Evolutionary conservation across 35 echinoderm and acorn worm genomes (phyloP).

Genomic region (Ophiothrix spiculata): DNA sequence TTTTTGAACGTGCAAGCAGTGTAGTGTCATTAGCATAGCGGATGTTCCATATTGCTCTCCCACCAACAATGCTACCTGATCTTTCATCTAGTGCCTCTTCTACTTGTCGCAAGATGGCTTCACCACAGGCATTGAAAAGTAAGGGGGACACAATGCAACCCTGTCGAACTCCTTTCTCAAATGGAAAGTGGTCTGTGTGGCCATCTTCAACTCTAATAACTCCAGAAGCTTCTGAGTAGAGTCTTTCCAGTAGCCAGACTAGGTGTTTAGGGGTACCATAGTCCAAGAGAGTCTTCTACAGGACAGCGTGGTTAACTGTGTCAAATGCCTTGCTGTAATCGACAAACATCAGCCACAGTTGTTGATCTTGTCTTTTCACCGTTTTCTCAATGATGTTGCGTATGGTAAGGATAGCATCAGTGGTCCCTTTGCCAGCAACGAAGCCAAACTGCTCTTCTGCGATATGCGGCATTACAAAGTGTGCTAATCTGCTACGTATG

Average conservation of each 20-base stretch:
- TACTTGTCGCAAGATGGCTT: not conserved
- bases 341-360: conserved; percentile 45
- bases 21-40: conserved; percentile 16
- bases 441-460: conserved; percentile 23
- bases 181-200: conserved; percentile 11
- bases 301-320: conserved; percentile 20
- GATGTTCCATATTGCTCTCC: not conserved
- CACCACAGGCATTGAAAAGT: conserved; percentile 13
- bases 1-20: not conserved
- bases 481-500: conserved; percentile 24
- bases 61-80: not conserved
- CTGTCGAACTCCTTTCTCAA: conserved; percentile 20
- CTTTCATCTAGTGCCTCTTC: not conserved
- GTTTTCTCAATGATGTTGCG: conserved; percentile 45
- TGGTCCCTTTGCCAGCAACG: conserved; percentile 32
- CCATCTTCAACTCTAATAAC: conserved; percentile 14
- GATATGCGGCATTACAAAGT: conserved; percentile 37
- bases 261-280: not conserved
- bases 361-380: conserved; percentile 48
- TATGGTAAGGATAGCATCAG: conserved; percentile 22
- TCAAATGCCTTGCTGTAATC: conserved; percentile 19
- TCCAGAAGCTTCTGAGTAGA: conserved; percentile 15
- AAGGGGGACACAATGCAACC: conserved; percentile 15
- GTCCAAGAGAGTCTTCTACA: conserved; percentile 26
- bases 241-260: conserved; percentile 9